A percentile compares a stretch with the other conserved stretches of the same genome.
Conservation (phyloP, 2,797 vertebrate species). For the Distichodus sexfasciatus region DNA sequence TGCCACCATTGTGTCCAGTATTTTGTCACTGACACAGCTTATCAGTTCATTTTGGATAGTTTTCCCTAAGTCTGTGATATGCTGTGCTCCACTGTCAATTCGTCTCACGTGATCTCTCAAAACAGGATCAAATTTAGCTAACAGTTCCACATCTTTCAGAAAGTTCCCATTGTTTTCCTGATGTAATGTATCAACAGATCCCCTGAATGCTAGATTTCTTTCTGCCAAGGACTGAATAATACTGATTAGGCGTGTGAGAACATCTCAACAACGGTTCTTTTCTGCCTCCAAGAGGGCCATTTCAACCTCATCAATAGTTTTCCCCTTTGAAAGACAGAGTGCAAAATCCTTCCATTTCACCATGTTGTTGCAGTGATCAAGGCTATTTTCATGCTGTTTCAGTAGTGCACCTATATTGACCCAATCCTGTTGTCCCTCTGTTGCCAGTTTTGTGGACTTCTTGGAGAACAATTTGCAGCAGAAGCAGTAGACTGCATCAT, state of each 20-base stretch:
- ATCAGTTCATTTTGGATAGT: constrained; percentile 40
- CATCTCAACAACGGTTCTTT: neutral
- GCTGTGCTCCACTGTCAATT: constrained; percentile 6
- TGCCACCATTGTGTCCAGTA: constrained; percentile 14
- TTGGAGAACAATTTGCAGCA: constrained; percentile 29
- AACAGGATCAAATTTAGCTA: constrained; percentile 31
- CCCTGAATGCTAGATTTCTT: constrained; percentile 38
- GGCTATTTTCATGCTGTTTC: constrained; percentile 31
- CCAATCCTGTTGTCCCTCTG: constrained; percentile 21
- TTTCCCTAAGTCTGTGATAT: constrained; percentile 22
- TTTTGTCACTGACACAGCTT: constrained; percentile 20
- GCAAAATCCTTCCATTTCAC: constrained; percentile 38
- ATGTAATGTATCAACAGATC: constrained; percentile 27
- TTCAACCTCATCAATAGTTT: constrained; percentile 8
- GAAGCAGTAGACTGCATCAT: constrained; percentile 1
- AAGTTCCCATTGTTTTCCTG: constrained; percentile 30
- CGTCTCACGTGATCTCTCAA: constrained; percentile 12
- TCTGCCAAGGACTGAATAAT: constrained; percentile 42
- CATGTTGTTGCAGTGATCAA: constrained; percentile 21
- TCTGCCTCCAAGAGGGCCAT: neutral
- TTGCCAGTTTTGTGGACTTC: constrained; percentile 20
- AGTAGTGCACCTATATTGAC: constrained; percentile 13
- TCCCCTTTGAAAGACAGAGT: constrained; percentile 14
- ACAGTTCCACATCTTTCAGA: constrained; percentile 43
- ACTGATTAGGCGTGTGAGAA: constrained; percentile 14